Evolutionary conservation across 2,888 invertebrate species (phyloP), one percentile per base, ranked within the genome.

Genomic region (Ptilodon capucinus): DNA sequence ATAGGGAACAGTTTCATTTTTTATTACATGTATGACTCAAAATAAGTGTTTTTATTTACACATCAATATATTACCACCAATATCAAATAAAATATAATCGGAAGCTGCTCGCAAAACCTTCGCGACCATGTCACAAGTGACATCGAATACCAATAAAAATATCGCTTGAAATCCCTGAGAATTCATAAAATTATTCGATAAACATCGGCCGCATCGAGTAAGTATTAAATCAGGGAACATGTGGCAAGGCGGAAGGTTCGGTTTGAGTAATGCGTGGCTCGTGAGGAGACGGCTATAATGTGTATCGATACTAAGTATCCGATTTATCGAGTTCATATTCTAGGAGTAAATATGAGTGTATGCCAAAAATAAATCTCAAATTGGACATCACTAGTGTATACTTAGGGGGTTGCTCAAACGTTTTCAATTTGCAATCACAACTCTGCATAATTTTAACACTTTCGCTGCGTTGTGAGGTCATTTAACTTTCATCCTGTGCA

Each of bases 171-270:
- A 62, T 30, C 55, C 38, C 54, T 55, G 42, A 45, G 39, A 54
- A 66, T 66, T 66, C 49, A 54, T 66, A 57, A 62, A 60, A 66
- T 60, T 49, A 64, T 56, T 60, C 57, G 51, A 62, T 62, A 62
- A 59, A 62, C 51, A 57, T 32, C 14, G 55, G 19, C 42, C 35
- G 35, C 50, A 50, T 57, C 17, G 49, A 58, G 30, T 46, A 34
- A 44, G 54, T 38, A 42, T 51, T 62, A 61, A 65, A 57, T 59
- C 45, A 49, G 18, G 52, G 40, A 57, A 52, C 64, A 66, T 60
- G 46, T 55, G 63, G 50, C 35, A 17, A 8, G 32, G 32, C 14
- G 35, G n/a, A 11, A 28, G 16, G 38, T 19, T 8, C 32, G 42
- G 44, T 41, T 19, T 66, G 51, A 66, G 16, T 63, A 48, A 64